phyloP scores from a whole-genome alignment of 2,888 invertebrate species.

The Aquatica leii region DNA sequence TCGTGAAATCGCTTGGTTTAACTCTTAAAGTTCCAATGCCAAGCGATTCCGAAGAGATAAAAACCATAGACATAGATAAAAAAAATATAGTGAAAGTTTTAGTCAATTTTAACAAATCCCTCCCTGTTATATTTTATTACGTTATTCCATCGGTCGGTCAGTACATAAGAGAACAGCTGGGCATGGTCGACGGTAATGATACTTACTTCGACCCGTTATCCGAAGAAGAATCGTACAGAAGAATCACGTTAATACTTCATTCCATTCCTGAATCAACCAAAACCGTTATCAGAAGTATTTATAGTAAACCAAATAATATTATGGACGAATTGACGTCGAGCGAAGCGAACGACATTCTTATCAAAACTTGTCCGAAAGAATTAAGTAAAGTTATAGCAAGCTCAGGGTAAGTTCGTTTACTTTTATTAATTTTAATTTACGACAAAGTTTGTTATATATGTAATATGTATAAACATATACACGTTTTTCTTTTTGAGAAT shows the following conservation, averaged over 20 bases:
- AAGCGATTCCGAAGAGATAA: conserved; percentile 64
- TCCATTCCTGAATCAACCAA: conserved; percentile 72
- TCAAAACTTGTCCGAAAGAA: conserved; percentile 76
- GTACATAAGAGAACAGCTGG: conserved; percentile 73
- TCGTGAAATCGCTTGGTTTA: conserved; percentile 50
- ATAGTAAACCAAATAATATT: conserved; percentile 61
- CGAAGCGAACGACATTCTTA: conserved; percentile 84
- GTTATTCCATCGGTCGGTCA: conserved; percentile 73
- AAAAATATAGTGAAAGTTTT: conserved; percentile 78
- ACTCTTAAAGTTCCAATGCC: conserved; percentile 68
- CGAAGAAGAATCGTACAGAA: conserved; percentile 72
- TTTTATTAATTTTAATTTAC: not conserved
- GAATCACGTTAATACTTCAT: conserved; percentile 81
- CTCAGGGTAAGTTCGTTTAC: conserved; percentile 30
- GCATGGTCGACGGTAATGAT: conserved; percentile 69
- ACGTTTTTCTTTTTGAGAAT: too few relatives aligned
- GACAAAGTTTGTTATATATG: not conserved
- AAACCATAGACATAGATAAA: conserved; percentile 72
- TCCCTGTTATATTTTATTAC: conserved; percentile 84
- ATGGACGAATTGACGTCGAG: conserved; percentile 76
- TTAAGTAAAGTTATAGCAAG: conserved; percentile 37
- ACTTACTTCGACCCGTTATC: conserved; percentile 69
- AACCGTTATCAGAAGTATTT: conserved; percentile 70
- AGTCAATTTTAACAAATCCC: conserved; percentile 77
- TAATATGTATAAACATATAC: not conserved